Conservation (phyloP, 2,888 invertebrate species). For the Protonemura montana region DNA sequence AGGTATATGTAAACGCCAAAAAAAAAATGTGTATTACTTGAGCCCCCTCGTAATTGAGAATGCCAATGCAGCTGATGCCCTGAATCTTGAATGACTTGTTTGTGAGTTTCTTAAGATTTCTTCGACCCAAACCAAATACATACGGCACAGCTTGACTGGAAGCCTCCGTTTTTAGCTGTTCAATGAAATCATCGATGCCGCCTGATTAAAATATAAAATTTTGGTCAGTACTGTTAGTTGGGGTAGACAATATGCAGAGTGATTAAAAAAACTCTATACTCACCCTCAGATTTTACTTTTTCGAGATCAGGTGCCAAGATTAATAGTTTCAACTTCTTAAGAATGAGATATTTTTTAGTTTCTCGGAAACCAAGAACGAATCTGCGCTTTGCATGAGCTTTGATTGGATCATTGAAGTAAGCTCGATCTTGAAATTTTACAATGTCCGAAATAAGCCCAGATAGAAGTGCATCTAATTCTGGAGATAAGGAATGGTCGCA, state of each 20-base stretch:
- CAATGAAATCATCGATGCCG: conserved; percentile 28
- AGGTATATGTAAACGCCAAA: too few relatives aligned
- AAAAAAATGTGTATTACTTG: background rate
- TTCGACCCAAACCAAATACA: conserved; percentile 15
- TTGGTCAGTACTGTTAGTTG: too few relatives aligned
- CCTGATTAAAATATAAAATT: background rate
- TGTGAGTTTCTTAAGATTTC: conserved; percentile 7
- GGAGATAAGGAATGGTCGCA: conserved; percentile 19
- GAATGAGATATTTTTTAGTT: conserved; percentile 2
- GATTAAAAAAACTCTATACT: background rate
- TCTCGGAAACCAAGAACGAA: conserved; percentile 35
- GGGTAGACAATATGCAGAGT: too few relatives aligned
- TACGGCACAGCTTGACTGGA: background rate
- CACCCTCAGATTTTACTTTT: conserved; percentile 5
- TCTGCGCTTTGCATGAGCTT: conserved; percentile 32
- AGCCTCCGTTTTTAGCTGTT: background rate
- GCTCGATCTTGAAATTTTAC: conserved; percentile 25
- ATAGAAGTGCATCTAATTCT: background rate
- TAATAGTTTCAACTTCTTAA: conserved; percentile 9
- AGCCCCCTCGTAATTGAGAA: conserved; percentile 28
- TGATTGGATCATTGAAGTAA: conserved; percentile 19
- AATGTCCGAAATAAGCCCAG: conserved; percentile 16
- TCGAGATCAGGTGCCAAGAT: conserved; percentile 31
- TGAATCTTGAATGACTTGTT: conserved; percentile 22
- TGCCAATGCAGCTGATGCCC: conserved; percentile 31